These are phyloP conservation scores for Diploscapter pachys DNA, from an alignment of 1,140 invertebrate species.

Conservation along the genomic window DNA sequence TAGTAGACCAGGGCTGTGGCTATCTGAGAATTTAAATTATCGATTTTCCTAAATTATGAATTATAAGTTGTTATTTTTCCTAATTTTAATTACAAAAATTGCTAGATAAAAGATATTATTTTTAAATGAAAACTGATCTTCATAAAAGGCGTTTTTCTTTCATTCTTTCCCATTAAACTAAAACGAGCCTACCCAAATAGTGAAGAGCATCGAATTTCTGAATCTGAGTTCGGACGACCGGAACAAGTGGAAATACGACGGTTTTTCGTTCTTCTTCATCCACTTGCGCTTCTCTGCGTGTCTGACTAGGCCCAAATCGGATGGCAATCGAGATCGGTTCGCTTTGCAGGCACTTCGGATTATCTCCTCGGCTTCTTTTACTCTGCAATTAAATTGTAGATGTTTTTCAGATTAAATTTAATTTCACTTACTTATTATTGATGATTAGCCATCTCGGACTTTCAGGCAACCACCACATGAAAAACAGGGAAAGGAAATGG, in stretches of 20 bases:
- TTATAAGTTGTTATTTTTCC: neutral
- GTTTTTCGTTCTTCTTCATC: slow-evolving; percentile 46
- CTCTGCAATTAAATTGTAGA: slow-evolving; percentile 43
- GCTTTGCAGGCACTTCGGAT: neutral
- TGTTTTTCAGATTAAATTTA: slow-evolving; percentile 50
- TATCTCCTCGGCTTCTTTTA: slow-evolving; percentile 32
- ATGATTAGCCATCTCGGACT: slow-evolving; percentile 41
- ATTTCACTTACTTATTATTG: slow-evolving; percentile 37
- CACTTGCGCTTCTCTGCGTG: slow-evolving; percentile 50
- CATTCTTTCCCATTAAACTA: neutral
- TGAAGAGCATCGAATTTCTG: slow-evolving; percentile 47
- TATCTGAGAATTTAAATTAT: slow-evolving; percentile 1
- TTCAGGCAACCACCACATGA: slow-evolving; percentile 20
- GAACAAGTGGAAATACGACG: slow-evolving; percentile 54
- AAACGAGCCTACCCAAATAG: slow-evolving; percentile 46
- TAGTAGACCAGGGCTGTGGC: slow-evolving; percentile 57
- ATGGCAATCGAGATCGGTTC: neutral
- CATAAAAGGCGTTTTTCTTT: neutral
- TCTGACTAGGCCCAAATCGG: slow-evolving; percentile 22
- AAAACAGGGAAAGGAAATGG: neutral
- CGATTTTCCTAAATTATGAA: neutral
- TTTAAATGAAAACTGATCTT: no score
- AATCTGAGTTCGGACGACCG: slow-evolving; percentile 43
- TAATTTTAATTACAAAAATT: no score
- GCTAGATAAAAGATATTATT: no score